Percentiles rank a stretch among this genome's conserved stretches.
Conservation (phyloP, 1,140 invertebrate species). For the Euborellia annulipes region DNA sequence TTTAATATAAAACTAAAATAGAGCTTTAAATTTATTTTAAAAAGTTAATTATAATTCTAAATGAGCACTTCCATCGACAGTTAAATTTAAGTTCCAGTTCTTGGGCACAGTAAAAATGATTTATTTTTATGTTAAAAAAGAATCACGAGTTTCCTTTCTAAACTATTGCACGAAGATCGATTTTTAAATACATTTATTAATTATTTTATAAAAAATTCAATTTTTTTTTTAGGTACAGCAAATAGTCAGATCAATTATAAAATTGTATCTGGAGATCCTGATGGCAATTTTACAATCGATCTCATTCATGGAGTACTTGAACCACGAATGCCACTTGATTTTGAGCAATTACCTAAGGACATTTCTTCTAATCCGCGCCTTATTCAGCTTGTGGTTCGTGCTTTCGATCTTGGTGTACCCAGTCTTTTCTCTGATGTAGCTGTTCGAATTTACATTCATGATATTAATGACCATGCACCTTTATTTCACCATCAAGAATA, state of each 20-base stretch:
- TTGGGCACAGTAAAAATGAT: too few species aligned
- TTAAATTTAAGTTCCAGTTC: too few species aligned
- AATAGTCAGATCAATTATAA: conserved; percentile 74
- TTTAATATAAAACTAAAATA: too few species aligned
- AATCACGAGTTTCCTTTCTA: too few species aligned
- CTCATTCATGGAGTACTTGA: conserved; percentile 49
- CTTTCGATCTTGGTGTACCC: conserved; percentile 62
- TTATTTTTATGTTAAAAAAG: too few species aligned
- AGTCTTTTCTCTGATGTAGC: conserved; percentile 54
- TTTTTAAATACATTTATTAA: too few species aligned
- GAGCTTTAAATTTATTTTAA: too few species aligned
- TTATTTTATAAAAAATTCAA: conserved; percentile 2
- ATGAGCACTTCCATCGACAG: too few species aligned
- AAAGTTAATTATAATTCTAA: too few species aligned
- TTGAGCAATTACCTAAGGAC: conserved; percentile 37
- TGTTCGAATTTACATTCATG: conserved; percentile 67
- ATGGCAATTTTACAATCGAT: conserved; percentile 69
- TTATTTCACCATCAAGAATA: conserved; percentile 61
- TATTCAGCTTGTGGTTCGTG: conserved; percentile 59
- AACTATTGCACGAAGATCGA: too few species aligned
- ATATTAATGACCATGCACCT: conserved; percentile 75
- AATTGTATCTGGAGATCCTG: conserved; percentile 52
- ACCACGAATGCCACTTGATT: conserved; percentile 55
- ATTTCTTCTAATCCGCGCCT: conserved; percentile 44
- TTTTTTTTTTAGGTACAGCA: conserved; percentile 43